Conservation (phyloP, 2,113 vertebrate genomes). For the Nycticryphes semicollaris region DNA sequence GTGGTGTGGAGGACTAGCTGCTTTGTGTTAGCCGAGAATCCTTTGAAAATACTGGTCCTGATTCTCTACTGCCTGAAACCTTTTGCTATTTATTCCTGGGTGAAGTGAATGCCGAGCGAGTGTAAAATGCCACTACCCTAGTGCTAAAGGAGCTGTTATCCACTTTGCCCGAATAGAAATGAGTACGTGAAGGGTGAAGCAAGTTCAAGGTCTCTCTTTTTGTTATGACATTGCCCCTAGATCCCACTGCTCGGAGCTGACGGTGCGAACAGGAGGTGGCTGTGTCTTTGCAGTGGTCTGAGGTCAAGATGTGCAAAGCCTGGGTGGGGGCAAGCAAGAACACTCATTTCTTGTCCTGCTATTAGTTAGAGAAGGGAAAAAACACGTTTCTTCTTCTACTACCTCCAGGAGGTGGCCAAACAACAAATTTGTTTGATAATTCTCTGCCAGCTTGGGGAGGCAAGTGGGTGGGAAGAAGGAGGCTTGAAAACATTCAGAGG, state of each 20-base stretch:
- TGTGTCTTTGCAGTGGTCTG: neutral
- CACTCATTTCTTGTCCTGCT: neutral
- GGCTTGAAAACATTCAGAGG: neutral
- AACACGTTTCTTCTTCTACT: neutral
- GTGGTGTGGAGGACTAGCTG: neutral
- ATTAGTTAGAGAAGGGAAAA: neutral
- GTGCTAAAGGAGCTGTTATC: conserved; percentile 23
- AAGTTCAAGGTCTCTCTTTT: conserved; percentile 54
- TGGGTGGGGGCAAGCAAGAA: neutral
- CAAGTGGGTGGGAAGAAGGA: neutral
- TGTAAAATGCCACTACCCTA: neutral
- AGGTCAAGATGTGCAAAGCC: neutral
- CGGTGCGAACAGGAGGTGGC: neutral
- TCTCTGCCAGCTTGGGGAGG: neutral
- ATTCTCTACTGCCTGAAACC: neutral
- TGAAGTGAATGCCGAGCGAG: neutral
- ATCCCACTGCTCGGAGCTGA: neutral
- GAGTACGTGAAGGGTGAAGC: conserved; percentile 9
- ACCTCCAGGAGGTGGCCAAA: neutral
- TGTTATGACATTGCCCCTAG: neutral
- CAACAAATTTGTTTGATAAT: neutral
- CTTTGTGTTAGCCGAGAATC: neutral
- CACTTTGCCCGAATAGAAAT: conserved; percentile 52
- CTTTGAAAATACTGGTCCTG: neutral
- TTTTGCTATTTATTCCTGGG: conserved; percentile 52